Base-by-base conservation (phyloP, 2,888 invertebrate genomes). In the Temnothorax unifasciatus region DNA sequence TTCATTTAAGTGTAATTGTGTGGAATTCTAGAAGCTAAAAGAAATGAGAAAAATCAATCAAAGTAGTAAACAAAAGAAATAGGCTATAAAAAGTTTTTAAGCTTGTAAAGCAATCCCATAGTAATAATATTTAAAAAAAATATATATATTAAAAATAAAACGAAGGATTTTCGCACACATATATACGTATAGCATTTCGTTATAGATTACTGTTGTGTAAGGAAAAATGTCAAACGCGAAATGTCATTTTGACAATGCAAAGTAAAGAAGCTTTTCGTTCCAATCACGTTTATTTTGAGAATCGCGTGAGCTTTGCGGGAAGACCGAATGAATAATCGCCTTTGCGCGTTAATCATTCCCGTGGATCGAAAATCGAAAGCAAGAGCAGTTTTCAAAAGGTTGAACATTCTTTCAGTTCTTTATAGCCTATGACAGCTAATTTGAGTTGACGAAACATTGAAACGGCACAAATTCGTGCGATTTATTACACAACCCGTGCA, bases 281-380 rank as follows among this genome's bases (percentile, higher is more conserved):
- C 25, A 75, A 63, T 77, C 13, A 13, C 44, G 6, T 54, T 77
- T 66, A 66, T 54, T 77, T 74, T 59, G 11, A 29, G 13, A 61
- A 8, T 54, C 15, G 25, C 64, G 18, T 25, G 38, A 76, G 41
- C 25, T 66, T 25, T 54, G 8, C 52, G n/a, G 54, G 18, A 66
- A 21, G 9, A 29, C 18, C 41, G 18, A 73, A 57, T 41, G n/a
- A 66, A 38, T 54, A 76, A 77, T 77, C 66, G 41, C 41, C n/a
- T 77, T 54, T 54, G 29, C 25, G 25, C 25, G 9, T 77, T 54
- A 66, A 66, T 41, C 41, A 41, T 47, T 54, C 41, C 29, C 15
- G 13, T 6, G 50, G 25, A 63, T 41, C 41, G 41, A 25, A 52
- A 47, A 76, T 66, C 6, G 13, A 18, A 41, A 38, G 11, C 25